phyloP scores from a whole-genome alignment of 2,888 invertebrate genomes.

The Bursaphelenchus okinawaensis region DNA sequence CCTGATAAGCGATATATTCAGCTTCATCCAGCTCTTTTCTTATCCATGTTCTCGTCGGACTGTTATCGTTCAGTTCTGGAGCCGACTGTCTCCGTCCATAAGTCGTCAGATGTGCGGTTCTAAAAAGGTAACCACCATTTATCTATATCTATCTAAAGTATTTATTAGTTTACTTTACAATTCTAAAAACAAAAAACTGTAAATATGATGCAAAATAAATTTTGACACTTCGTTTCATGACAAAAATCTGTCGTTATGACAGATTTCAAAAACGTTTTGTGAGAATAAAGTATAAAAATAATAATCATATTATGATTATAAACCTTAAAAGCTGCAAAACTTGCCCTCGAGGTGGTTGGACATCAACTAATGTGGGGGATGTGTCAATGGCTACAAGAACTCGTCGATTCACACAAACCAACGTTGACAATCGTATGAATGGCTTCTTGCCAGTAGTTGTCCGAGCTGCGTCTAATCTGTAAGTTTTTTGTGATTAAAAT shows the following conservation, averaged over 20 bases:
- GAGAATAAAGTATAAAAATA: too few relatives aligned
- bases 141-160: too few relatives aligned
- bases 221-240: slow-evolving; percentile 3
- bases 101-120: background rate
- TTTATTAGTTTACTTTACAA: background rate
- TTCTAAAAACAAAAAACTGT: background rate
- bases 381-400: slow-evolving; percentile 44
- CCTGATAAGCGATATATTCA: slow-evolving; percentile 23
- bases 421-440: slow-evolving; percentile 31
- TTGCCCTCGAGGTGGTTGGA: too few relatives aligned
- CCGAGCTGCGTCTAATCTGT: slow-evolving; percentile 38
- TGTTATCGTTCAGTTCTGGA: slow-evolving; percentile 18
- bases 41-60: slow-evolving; percentile 28
- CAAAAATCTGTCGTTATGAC: too few relatives aligned
- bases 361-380: slow-evolving; percentile 12
- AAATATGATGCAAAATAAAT: background rate
- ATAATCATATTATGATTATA: too few relatives aligned
- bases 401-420: slow-evolving; percentile 30
- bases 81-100: slow-evolving; percentile 25
- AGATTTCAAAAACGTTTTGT: too few relatives aligned
- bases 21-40: slow-evolving; percentile 34
- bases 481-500: slow-evolving; percentile 2
- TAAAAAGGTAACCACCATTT: too few relatives aligned
- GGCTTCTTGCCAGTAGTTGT: slow-evolving; percentile 31
- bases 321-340: too few relatives aligned